These are phyloP conservation scores for Emydoidea blandingii DNA, from an alignment of 2,797 vertebrate genomes.

Conservation along the genomic window DNA sequence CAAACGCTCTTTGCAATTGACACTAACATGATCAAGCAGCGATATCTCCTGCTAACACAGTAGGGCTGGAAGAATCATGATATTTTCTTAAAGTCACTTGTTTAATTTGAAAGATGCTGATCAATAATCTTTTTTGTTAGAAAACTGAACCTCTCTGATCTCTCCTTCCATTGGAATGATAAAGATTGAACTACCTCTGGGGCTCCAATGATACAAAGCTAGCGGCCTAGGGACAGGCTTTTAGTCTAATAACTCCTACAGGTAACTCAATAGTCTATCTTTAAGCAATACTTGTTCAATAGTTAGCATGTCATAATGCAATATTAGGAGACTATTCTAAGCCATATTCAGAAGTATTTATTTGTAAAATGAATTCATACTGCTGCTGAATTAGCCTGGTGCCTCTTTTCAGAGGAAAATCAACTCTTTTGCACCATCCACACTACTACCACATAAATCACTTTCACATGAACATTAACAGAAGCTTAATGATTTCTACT, in stretches of 20 bases:
- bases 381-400: background rate
- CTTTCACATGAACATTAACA: background rate
- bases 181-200: background rate
- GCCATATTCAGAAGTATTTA: background rate
- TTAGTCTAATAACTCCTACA: background rate
- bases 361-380: background rate
- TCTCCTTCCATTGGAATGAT: background rate
- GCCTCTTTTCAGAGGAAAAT: background rate
- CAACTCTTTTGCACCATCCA: background rate
- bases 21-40: background rate
- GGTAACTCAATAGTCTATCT: background rate
- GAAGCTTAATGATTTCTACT: background rate
- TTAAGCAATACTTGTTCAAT: background rate
- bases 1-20: background rate
- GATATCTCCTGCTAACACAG: background rate
- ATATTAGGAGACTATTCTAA: background rate
- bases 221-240: background rate
- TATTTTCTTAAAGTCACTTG: background rate
- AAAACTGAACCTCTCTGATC: background rate
- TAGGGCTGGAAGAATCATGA: background rate
- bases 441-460: background rate
- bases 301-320: background rate
- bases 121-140: background rate
- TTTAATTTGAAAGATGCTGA: background rate
- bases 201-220: background rate